Percentiles rank a stretch among this genome's conserved stretches.
These are phyloP conservation scores for Hanleya hanleyi DNA, from an alignment of 2,888 invertebrate genomes.

Conservation along the genomic window DNA sequence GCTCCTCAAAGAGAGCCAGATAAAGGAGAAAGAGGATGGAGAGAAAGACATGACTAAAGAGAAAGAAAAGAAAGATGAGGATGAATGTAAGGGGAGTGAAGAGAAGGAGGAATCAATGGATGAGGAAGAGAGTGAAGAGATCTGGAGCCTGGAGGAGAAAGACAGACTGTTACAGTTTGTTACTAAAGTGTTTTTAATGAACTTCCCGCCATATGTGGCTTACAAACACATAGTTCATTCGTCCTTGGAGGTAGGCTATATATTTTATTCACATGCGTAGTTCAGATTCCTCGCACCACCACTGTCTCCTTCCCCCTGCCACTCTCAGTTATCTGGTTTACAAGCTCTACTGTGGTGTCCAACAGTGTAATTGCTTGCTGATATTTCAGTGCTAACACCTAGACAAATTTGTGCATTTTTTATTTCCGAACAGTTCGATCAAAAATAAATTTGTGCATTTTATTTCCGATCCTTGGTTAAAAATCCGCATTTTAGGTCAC, in stretches of 20 bases:
- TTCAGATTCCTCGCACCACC: no score
- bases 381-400: no score
- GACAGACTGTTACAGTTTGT: conserved; percentile 91
- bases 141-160: conserved; percentile 87
- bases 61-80: conserved; percentile 48
- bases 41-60: conserved; percentile 18
- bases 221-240: conserved; percentile 87
- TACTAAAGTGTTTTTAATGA: conserved; percentile 89
- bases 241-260: conserved; percentile 81
- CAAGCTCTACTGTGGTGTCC: no score
- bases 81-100: conserved; percentile 45
- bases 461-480: no score
- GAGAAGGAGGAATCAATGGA: conserved; percentile 44
- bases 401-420: no score
- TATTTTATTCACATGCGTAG: no score
- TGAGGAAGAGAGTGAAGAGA: conserved; percentile 43
- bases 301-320: no score
- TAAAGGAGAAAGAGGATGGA: conserved; percentile 32
- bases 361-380: no score
- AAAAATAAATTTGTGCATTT: no score
- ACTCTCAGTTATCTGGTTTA: no score
- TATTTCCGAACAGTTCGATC: no score
- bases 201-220: conserved; percentile 84
- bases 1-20: conserved; percentile 36
- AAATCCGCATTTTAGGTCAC: no score